Conservation (phyloP, 2,888 invertebrate genomes). For the Arctia plantaginis region DNA sequence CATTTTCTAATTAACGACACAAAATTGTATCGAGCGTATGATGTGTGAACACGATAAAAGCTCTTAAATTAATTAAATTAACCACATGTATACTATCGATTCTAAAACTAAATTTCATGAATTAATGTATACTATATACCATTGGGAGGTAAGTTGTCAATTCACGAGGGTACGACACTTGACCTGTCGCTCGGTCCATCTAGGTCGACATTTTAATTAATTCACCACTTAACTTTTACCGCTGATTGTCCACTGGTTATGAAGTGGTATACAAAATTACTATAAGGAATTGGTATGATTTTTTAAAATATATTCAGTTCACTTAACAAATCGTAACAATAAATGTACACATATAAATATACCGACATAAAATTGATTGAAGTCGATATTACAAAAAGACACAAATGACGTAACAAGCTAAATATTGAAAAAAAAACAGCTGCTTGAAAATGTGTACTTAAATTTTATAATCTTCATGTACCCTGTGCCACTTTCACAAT, state of each 20-base stretch:
- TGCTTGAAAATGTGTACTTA: too few relatives aligned
- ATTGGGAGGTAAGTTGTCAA: constrained; percentile 21
- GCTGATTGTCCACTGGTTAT: not conserved
- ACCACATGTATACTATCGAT: not conserved
- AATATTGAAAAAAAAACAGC: too few relatives aligned
- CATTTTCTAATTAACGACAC: not conserved
- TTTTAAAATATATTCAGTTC: not conserved
- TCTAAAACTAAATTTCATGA: not conserved
- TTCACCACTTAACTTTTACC: constrained; percentile 43
- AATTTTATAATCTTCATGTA: too few relatives aligned
- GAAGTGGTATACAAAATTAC: constrained; percentile 9
- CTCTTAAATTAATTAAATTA: not conserved
- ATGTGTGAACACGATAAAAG: not conserved
- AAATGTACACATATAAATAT: too few relatives aligned
- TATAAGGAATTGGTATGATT: not conserved
- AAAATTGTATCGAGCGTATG: not conserved
- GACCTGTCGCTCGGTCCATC: constrained; percentile 52
- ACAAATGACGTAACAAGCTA: too few relatives aligned
- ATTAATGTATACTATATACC: constrained; percentile 4
- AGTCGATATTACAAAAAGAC: too few relatives aligned
- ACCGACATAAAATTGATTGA: too few relatives aligned
- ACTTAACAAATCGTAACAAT: not conserved
- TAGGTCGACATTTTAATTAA: constrained; percentile 62
- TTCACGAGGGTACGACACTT: constrained; percentile 45
- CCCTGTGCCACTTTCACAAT: too few relatives aligned